A percentile compares a stretch with the other conserved stretches of the same genome.
Conservation (phyloP, 64 coral and sea anemone species). For the Porites australiensis region DNA sequence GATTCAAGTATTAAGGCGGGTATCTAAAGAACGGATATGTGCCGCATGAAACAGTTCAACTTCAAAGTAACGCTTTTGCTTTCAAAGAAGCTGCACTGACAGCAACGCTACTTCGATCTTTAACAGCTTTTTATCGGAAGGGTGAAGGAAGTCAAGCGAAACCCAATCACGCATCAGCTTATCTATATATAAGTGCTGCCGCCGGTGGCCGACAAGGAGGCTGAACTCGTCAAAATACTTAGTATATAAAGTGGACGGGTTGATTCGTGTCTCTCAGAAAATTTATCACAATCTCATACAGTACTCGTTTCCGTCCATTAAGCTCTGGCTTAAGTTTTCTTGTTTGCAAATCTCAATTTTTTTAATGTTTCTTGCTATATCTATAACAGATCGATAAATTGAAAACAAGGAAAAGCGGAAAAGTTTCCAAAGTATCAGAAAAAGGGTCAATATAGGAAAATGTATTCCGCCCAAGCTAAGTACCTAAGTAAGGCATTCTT, state of each 20-base stretch:
- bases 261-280: no score
- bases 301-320: no score
- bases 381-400: not conserved
- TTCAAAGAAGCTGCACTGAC: no score
- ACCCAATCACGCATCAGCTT: not conserved
- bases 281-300: no score
- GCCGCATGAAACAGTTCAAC: no score
- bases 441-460: not conserved
- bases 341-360: not conserved
- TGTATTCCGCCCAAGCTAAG: not conserved
- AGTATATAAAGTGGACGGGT: no score
- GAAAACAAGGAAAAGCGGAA: not conserved
- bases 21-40: no score
- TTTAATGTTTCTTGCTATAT: not conserved
- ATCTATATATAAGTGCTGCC: not conserved
- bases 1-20: no score
- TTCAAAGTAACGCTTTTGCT: no score
- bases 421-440: not conserved
- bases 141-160: slow-evolving; percentile 17
- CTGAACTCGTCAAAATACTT: not conserved
- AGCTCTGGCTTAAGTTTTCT: not conserved
- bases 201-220: not conserved
- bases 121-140: not conserved
- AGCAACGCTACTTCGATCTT: not conserved
- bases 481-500: not conserved